Evolutionary conservation across 1,140 invertebrate species (phyloP).

Genomic region (Gryon sp.): DNA sequence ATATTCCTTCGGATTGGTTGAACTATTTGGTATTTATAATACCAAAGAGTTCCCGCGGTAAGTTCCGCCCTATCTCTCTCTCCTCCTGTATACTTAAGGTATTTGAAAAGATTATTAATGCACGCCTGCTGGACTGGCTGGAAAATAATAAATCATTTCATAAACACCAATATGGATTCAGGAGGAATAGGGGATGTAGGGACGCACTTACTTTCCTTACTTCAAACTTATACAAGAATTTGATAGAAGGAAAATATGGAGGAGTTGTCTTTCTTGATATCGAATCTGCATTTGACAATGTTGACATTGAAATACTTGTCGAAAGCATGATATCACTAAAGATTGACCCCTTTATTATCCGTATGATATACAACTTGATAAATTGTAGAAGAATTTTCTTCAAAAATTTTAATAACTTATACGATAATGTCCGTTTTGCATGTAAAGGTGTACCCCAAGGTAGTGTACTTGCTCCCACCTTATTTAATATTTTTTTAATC

Average conservation of each 20-base stretch:
- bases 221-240: not conserved
- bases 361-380: not conserved
- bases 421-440: not conserved
- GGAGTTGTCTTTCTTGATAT: not conserved
- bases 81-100: not conserved
- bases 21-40: not conserved
- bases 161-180: not conserved
- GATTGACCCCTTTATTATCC: not conserved
- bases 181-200: not conserved
- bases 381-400: not conserved
- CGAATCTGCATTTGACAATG: not conserved
- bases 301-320: not conserved
- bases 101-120: slow-evolving; percentile 1
- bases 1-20: not conserved
- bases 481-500: slow-evolving; percentile 16
- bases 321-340: not conserved
- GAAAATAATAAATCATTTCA: not conserved
- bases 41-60: no score
- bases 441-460: slow-evolving; percentile 15
- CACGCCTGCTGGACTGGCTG: not conserved
- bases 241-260: not conserved
- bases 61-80: no score
- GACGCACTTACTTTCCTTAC: not conserved
- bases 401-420: no score
- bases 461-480: slow-evolving; percentile 11